These are phyloP conservation scores for Hoplostethus mediterraneus DNA, from an alignment of 2,797 vertebrate genomes.

Conservation along the genomic window DNA sequence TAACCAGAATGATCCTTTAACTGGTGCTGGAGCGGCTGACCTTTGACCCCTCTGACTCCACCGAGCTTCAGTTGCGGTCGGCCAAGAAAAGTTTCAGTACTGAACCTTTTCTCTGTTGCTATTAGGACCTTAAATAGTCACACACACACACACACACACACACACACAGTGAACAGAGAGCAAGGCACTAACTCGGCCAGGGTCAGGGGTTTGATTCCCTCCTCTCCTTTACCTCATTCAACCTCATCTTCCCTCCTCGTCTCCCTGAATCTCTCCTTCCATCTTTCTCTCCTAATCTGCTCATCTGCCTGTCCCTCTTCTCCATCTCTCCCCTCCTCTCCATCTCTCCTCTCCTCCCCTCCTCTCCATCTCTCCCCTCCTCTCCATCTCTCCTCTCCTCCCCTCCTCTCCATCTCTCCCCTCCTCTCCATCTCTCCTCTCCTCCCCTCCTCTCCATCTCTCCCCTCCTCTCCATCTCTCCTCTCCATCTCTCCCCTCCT, in stretches of 20 bases:
- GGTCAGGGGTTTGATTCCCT: too few relatives aligned
- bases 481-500: background rate
- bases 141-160: too few relatives aligned
- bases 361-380: background rate
- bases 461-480: slow-evolving; percentile 15
- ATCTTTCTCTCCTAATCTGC: slow-evolving; percentile 17
- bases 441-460: slow-evolving; percentile 13
- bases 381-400: slow-evolving; percentile 49
- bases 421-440: background rate
- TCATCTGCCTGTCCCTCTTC: slow-evolving; percentile 36
- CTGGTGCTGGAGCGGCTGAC: too few relatives aligned
- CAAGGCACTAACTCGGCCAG: too few relatives aligned
- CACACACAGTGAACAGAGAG: too few relatives aligned
- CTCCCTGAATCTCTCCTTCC: slow-evolving; percentile 22
- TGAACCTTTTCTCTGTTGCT: too few relatives aligned
- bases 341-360: background rate
- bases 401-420: background rate
- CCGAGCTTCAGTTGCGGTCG: too few relatives aligned
- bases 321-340: slow-evolving; percentile 22
- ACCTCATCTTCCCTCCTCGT: slow-evolving; percentile 8
- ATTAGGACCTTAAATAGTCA: too few relatives aligned
- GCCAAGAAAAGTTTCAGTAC: too few relatives aligned
- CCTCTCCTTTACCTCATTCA: background rate
- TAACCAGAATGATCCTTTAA: too few relatives aligned
- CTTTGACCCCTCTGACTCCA: too few relatives aligned